phyloP scores from a whole-genome alignment of 2,888 invertebrate species.

The Philereme vetulata region DNA sequence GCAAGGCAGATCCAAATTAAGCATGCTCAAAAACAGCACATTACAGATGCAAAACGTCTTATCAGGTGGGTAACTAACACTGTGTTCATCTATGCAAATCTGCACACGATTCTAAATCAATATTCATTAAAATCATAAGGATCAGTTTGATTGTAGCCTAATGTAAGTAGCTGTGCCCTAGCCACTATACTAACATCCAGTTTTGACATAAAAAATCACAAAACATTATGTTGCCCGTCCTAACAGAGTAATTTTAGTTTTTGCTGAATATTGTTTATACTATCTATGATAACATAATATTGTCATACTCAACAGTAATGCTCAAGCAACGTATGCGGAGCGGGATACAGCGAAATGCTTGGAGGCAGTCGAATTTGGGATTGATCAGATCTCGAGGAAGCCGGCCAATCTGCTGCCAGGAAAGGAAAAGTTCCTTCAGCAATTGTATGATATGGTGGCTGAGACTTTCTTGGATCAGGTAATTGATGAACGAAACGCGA shows the following conservation, averaged over 20 bases:
- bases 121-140: too few species aligned
- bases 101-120: too few species aligned
- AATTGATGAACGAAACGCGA: too few species aligned
- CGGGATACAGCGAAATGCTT: constrained; percentile 67
- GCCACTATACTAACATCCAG: too few species aligned
- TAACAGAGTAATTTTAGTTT: too few species aligned
- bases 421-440: constrained; percentile 68
- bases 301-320: constrained; percentile 10
- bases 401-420: constrained; percentile 61
- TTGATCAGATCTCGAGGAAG: constrained; percentile 70
- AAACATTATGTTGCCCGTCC: too few species aligned
- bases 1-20: constrained; percentile 62
- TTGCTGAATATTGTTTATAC: neutral
- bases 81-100: too few species aligned
- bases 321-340: constrained; percentile 50
- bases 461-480: constrained; percentile 74
- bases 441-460: constrained; percentile 65
- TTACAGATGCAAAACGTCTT: constrained; percentile 64
- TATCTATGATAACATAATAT: neutral
- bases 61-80: constrained; percentile 35
- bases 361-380: constrained; percentile 70
- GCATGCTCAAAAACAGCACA: constrained; percentile 63
- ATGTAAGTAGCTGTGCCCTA: too few species aligned
- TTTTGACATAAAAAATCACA: too few species aligned
- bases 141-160: too few species aligned